Evolutionary conservation across 2,113 vertebrate species (phyloP).

Genomic region (Morphnarchus princeps): DNA sequence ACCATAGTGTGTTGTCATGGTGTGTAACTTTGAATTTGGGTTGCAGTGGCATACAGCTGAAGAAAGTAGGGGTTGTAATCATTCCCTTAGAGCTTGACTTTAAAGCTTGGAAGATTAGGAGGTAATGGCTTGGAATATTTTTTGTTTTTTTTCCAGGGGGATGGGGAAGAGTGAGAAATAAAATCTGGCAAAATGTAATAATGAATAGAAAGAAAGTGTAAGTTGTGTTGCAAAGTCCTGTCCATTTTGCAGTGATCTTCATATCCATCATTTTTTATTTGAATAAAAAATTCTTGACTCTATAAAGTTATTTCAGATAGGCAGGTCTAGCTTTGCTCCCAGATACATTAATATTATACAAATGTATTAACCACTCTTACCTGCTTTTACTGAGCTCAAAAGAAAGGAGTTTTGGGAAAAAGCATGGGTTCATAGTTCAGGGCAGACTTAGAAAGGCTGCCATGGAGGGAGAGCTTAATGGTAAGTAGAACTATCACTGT

Average conservation of each 20-base stretch:
- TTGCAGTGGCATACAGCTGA: neutral
- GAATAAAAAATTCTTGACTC: neutral
- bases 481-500: neutral
- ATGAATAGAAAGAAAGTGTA: neutral
- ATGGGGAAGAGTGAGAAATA: neutral
- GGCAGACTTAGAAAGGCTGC: neutral
- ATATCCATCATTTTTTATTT: neutral
- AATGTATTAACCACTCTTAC: neutral
- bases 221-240: neutral
- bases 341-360: neutral
- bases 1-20: neutral
- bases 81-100: neutral
- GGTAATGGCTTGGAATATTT: neutral
- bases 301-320: neutral
- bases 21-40: neutral
- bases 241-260: neutral
- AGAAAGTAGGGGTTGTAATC: neutral
- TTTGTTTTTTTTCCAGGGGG: neutral
- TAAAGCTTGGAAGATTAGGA: neutral
- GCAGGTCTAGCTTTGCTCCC: neutral
- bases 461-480: neutral
- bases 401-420: neutral
- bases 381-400: neutral
- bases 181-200: neutral
- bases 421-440: neutral